These are phyloP conservation scores for Callyntrura sp. DNA, from an alignment of 2,888 invertebrate genomes.

Conservation along the genomic window DNA sequence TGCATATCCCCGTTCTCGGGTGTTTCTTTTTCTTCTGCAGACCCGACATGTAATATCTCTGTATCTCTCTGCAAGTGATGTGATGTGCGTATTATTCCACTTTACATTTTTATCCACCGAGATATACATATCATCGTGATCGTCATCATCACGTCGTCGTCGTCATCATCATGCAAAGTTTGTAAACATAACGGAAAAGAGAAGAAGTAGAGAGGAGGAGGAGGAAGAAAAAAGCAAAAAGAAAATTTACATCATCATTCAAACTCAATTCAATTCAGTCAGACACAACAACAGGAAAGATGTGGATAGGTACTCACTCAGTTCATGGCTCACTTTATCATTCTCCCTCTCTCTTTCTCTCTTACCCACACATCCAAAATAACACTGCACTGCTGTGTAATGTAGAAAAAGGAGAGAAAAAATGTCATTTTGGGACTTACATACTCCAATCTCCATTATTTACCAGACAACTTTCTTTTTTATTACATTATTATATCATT, in stretches of 20 bases:
- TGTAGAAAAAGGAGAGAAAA: neutral
- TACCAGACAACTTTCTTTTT: neutral
- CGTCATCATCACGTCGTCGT: no score
- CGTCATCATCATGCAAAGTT: constrained; percentile 13
- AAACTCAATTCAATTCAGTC: constrained; percentile 59
- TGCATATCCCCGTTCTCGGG: no score
- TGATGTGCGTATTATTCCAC: neutral
- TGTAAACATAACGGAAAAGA: neutral
- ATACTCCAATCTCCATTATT: constrained; percentile 28
- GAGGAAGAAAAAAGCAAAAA: neutral
- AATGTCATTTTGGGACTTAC: constrained; percentile 65
- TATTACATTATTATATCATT: neutral
- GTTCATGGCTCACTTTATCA: no score
- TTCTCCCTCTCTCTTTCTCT: neutral
- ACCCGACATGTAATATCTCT: no score
- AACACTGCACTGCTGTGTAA: neutral
- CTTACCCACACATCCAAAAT: neutral
- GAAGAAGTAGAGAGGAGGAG: no score
- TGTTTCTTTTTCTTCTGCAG: no score
- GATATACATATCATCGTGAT: neutral
- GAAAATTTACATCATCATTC: constrained; percentile 66
- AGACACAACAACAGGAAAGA: constrained; percentile 14
- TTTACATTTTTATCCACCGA: neutral
- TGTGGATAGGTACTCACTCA: neutral
- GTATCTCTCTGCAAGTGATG: constrained; percentile 39